Conservation (phyloP, 2,113 vertebrate species). For the Cynoglossus semilaevis region DNA sequence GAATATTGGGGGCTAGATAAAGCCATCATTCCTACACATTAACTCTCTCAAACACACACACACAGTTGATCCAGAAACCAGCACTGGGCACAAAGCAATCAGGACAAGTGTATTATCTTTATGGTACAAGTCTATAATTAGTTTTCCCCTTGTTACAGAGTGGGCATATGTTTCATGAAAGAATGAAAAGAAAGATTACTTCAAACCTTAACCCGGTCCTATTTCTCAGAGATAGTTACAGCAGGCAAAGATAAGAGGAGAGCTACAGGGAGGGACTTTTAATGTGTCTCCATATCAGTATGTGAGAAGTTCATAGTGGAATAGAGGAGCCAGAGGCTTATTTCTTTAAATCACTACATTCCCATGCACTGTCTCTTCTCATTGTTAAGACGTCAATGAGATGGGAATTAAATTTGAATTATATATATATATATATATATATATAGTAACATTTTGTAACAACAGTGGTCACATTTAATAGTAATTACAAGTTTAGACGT, state of each 20-base stretch:
- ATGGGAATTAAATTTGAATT: constrained; percentile 41
- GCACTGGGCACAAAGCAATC: constrained; percentile 60
- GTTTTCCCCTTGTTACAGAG: constrained; percentile 64
- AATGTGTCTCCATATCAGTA: constrained; percentile 65
- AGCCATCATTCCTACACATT: constrained; percentile 58
- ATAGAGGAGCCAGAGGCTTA: constrained; percentile 62
- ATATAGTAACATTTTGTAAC: no score
- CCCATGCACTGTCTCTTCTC: constrained; percentile 49
- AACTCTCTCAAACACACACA: constrained; percentile 23
- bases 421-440: no score
- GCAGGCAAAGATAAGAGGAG: constrained; percentile 64
- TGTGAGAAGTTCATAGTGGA: constrained; percentile 55
- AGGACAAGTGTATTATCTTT: constrained; percentile 69
- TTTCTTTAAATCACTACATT: constrained; percentile 60
- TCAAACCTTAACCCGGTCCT: constrained; percentile 65
- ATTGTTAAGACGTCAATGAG: constrained; percentile 40
- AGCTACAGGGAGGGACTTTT: constrained; percentile 65
- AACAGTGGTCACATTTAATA: constrained; percentile 74
- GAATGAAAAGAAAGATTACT: constrained; percentile 70
- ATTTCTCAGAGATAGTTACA: constrained; percentile 65
- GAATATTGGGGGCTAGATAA: constrained; percentile 54
- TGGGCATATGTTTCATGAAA: constrained; percentile 70
- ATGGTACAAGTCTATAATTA: constrained; percentile 73
- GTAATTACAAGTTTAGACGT: no score
- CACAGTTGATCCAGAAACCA: constrained; percentile 46